Evolutionary conservation across 2,888 invertebrate genomes (phyloP), one percentile per base, ranked within the genome.

Genomic region (Megastigmus dorsalis): DNA sequence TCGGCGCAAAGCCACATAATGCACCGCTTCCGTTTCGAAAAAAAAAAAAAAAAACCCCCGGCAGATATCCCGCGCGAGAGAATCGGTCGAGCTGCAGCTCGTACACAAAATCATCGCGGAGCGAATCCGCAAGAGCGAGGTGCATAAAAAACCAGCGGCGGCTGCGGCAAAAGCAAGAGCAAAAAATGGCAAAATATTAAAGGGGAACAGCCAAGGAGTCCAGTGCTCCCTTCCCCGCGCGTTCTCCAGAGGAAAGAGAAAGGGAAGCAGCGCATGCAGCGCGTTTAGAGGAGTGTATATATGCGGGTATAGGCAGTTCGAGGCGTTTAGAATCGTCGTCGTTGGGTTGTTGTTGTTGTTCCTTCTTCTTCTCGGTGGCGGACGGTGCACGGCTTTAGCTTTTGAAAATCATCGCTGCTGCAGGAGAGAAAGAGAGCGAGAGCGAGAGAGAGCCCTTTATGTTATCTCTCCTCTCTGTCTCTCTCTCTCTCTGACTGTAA

Each of bases 401-500:
- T 70, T 75, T 45, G 60, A 75, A 70, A 75, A 75, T 70, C 50
- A 69, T 69, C 63, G 57, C n/a, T 18, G 33, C 36, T n/a, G n/a
- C n/a, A n/a, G n/a, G n/a, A n/a, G n/a, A n/a, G n/a, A n/a, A n/a
- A n/a, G n/a, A n/a, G n/a, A n/a, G n/a, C n/a, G n/a, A n/a, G n/a
- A n/a, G 60, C n/a, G 30, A 30, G 33, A 15, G 9, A 41, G 52
- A 36, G 60, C 78, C 79, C 77, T 77, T 77, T 70, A 69, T 74
- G 59, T 41, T 45, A 54, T 76, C 77, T 79, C 59, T 76, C 62
- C 57, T 18, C 62, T 59, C 15, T 28, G 55, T 71, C 77, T 60
- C 45, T 15, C 45, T 62, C 48, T 43, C 62, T 63, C 77, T 78
- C 70, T 70, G 33, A 18, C 54, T 72, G 78, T 78, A 78, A 80